These are phyloP conservation scores for Albula goreensis DNA, from an alignment of 2,113 vertebrate genomes.

Conservation along the genomic window DNA sequence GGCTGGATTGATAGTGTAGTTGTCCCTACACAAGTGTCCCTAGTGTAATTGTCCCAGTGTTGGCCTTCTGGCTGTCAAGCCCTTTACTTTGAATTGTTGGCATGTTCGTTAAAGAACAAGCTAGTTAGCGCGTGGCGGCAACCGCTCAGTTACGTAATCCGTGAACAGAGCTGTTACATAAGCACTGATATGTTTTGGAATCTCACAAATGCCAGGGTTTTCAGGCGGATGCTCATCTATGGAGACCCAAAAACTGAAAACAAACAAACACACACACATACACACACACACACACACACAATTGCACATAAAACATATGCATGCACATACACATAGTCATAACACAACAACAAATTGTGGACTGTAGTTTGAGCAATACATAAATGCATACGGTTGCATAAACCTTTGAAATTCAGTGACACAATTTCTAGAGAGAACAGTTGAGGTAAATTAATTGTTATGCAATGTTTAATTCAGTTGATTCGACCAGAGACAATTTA, in stretches of 20 bases:
- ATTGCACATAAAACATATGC: no score
- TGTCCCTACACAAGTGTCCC: no score
- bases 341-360: neutral
- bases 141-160: constrained; percentile 6
- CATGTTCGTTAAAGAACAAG: neutral
- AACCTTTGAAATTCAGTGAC: constrained; percentile 6
- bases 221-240: neutral
- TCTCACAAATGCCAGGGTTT: constrained; percentile 7
- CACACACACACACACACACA: neutral
- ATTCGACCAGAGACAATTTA: neutral
- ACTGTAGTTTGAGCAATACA: neutral
- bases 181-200: neutral
- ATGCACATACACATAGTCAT: neutral
- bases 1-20: neutral
- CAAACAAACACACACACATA: neutral
- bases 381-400: neutral
- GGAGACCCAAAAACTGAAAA: neutral
- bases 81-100: neutral
- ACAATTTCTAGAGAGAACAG: neutral
- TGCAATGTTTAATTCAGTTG: neutral
- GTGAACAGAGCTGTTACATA: constrained; percentile 19
- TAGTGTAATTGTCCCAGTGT: neutral
- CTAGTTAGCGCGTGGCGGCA: constrained; percentile 7
- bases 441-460: neutral
- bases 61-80: neutral